These are phyloP conservation scores for Netelia virgata DNA, from an alignment of 2,888 invertebrate genomes.

Conservation along the genomic window DNA sequence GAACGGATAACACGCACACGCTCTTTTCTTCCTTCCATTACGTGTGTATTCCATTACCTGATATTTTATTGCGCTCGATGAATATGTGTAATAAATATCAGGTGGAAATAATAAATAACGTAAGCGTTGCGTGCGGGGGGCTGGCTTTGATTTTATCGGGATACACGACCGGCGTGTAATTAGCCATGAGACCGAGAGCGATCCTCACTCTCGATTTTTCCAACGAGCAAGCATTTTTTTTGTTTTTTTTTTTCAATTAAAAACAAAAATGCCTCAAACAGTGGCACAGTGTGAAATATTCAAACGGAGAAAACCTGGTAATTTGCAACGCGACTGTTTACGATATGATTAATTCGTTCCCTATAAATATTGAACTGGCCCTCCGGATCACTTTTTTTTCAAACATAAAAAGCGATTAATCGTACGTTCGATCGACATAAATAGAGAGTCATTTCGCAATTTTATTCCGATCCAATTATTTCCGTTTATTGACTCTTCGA, in stretches of 20 bases:
- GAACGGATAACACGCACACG: slow-evolving; percentile 10
- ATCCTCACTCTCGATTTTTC: not conserved
- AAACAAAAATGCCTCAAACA: not conserved
- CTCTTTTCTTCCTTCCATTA: slow-evolving; percentile 6
- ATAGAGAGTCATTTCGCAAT: too few relatives aligned
- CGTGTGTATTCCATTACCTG: slow-evolving; percentile 1
- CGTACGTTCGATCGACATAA: too few relatives aligned
- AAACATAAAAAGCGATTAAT: too few relatives aligned
- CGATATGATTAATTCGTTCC: not conserved
- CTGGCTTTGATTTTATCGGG: slow-evolving; percentile 7
- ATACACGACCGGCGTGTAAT: slow-evolving; percentile 7
- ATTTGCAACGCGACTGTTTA: slow-evolving; percentile 23
- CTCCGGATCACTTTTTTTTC: too few relatives aligned
- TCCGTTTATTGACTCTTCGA: too few relatives aligned
- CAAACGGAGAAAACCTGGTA: not conserved
- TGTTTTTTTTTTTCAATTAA: not conserved
- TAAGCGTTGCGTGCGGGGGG: not conserved
- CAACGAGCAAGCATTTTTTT: not conserved
- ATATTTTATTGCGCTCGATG: not conserved
- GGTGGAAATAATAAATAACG: too few relatives aligned
- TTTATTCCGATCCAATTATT: too few relatives aligned
- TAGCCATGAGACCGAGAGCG: not conserved
- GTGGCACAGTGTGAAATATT: not conserved
- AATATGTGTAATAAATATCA: too few relatives aligned
- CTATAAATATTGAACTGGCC: too few relatives aligned